Base-by-base conservation (phyloP, 2,797 vertebrate genomes). In the Takifugu rubripes region DNA sequence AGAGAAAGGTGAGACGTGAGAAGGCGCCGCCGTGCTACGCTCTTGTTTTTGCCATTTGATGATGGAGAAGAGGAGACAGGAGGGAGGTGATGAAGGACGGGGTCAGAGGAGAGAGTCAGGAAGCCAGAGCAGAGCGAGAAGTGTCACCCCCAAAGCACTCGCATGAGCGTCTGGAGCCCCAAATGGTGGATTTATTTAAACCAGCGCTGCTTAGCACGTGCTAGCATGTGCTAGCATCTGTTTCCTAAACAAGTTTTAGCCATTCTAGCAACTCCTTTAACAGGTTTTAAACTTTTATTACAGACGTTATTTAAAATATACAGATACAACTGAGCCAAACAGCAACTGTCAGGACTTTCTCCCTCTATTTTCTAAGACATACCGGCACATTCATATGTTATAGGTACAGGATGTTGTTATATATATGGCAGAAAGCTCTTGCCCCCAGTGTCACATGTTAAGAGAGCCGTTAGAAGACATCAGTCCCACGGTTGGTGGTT, bases 1-100 rank as follows among this genome's bases (percentile, higher is more conserved):
- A 83, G 47, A 81, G 8, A 52, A 2, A 86, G 84, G 87, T 90
- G 86, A 90, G 83, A 58, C 51, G 61, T 84, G 84, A 87, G 74
- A 86, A 80, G 77, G 64, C 63, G 12, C 55, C 52, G 66, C 65
- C 54, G 17, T 49, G 63, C 68, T 73, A 68, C 56, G 69, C 63
- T 71, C 33, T 54, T 69, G 54, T 33, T 33, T 33, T 54, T 87
- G 82, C 72, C 77, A 78, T 86, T 84, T 75, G 70, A 79, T 61
- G 70, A 70, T 46, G 24, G 21, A 10, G n/a, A 21, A 49, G 26
- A 53, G 51, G 64, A 54, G 50, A 70, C 47, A 49, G 54, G 24
- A 55, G 50, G 50, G 54, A 61, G 58, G 60, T 50, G 59, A 66
- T 59, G 45, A 45, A 49, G 59, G 70, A 52, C 26, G 59, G 56